phyloP scores from a whole-genome alignment of 2,113 vertebrate species.

The Pipra filicauda region DNA sequence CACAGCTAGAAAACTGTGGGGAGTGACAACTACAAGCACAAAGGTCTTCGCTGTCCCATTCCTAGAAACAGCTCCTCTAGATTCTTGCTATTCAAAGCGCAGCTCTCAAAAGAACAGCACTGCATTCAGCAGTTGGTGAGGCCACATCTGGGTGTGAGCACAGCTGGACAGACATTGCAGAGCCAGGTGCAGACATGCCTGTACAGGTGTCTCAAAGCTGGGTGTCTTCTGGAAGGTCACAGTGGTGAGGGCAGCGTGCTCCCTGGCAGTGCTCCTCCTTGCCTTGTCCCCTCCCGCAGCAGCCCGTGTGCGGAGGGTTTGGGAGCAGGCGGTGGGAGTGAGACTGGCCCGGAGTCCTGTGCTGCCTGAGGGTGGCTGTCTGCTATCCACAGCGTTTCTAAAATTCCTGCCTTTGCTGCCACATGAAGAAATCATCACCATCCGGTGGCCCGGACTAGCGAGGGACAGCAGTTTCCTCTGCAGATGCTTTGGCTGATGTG shows the following conservation, averaged over 20 bases:
- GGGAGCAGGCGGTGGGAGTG: accelerated
- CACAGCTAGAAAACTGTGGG: neutral
- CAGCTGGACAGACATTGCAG: neutral
- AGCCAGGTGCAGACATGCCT: accelerated
- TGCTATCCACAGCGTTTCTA: neutral
- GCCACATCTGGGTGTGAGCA: neutral
- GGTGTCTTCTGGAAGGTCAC: neutral
- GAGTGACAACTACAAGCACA: neutral
- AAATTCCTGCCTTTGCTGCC: neutral
- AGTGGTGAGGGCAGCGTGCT: accelerated
- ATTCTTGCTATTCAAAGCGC: neutral
- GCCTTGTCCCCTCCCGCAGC: accelerated
- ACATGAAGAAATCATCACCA: accelerated
- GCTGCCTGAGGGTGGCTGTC: accelerated
- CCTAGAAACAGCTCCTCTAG: neutral
- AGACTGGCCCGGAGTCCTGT: accelerated
- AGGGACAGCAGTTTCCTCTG: accelerated
- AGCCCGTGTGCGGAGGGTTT: accelerated
- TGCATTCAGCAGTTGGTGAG: neutral
- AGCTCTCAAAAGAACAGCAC: accelerated
- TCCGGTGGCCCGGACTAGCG: accelerated
- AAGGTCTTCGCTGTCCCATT: neutral
- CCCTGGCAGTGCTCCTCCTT: accelerated
- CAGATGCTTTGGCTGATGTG: no score
- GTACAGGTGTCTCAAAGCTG: neutral